Evolutionary conservation across 2,797 vertebrate genomes (phyloP).

Genomic region (Falco columbarius): DNA sequence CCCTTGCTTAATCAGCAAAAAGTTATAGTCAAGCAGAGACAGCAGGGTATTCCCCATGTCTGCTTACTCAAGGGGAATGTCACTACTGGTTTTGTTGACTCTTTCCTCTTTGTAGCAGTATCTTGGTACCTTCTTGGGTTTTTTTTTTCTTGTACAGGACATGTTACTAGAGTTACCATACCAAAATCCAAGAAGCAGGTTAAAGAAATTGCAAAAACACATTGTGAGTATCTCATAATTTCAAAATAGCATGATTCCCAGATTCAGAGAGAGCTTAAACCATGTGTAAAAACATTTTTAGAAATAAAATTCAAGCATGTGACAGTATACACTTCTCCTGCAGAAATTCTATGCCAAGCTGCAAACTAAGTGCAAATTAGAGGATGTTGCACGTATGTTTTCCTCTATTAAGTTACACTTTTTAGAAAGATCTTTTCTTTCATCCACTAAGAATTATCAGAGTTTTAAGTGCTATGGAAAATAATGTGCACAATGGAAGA

Average conservation of each 20-base stretch:
- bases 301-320: neutral
- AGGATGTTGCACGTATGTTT: neutral
- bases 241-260: neutral
- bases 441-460: neutral
- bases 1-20: neutral
- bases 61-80: neutral
- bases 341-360: neutral
- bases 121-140: neutral
- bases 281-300: neutral
- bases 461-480: constrained; percentile 3
- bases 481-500: neutral
- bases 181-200: neutral
- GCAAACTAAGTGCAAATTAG: neutral
- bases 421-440: neutral
- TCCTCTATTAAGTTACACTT: neutral
- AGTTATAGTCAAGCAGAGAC: neutral
- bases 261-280: neutral
- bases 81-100: neutral
- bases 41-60: neutral
- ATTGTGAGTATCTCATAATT: neutral
- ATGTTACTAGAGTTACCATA: neutral
- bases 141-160: neutral
- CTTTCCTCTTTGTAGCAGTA: neutral
- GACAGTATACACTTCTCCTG: neutral
- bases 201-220: neutral